These are phyloP conservation scores for Caenorhabditis imperialis DNA, from an alignment of 2,888 invertebrate genomes.

Conservation along the genomic window DNA sequence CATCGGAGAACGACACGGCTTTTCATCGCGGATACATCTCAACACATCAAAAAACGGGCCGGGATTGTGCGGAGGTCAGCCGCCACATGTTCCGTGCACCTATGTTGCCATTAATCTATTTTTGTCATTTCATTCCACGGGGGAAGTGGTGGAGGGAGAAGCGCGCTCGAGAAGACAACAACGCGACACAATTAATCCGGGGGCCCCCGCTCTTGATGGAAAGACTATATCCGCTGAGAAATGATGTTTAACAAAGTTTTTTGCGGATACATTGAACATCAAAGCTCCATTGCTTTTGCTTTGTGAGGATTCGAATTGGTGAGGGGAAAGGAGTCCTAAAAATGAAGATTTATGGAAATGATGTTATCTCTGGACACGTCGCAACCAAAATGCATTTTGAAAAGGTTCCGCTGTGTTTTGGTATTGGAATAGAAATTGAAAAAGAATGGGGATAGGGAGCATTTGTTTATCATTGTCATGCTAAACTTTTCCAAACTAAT, in stretches of 20 bases:
- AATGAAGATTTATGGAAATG: conserved; percentile 38
- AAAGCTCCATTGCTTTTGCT: too few species aligned
- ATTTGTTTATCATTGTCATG: too few species aligned
- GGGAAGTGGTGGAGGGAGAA: conserved; percentile 3
- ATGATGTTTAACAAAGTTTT: too few species aligned
- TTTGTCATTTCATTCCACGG: conserved; percentile 27
- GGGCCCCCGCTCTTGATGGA: conserved; percentile 3
- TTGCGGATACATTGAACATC: too few species aligned
- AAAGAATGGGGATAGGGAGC: too few species aligned
- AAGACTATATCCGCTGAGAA: too few species aligned
- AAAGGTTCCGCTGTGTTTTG: conserved; percentile 23
- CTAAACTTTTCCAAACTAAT: too few species aligned
- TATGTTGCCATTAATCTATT: conserved; percentile 55
- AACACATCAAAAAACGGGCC: conserved; percentile 44
- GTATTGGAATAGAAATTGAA: too few species aligned
- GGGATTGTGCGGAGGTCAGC: conserved; percentile 34
- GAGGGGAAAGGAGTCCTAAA: too few species aligned
- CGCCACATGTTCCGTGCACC: conserved; percentile 48
- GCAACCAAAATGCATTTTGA: conserved; percentile 3
- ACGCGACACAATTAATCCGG: conserved; percentile 40
- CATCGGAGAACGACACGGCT: conserved; percentile 36
- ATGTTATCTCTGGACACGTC: conserved; percentile 15
- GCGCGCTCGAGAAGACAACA: conserved; percentile 29
- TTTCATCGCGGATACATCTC: too few species aligned
- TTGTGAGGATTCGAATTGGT: too few species aligned